Base-by-base conservation (phyloP, 2,797 vertebrate genomes). In the Lindbergichthys nudifrons region DNA sequence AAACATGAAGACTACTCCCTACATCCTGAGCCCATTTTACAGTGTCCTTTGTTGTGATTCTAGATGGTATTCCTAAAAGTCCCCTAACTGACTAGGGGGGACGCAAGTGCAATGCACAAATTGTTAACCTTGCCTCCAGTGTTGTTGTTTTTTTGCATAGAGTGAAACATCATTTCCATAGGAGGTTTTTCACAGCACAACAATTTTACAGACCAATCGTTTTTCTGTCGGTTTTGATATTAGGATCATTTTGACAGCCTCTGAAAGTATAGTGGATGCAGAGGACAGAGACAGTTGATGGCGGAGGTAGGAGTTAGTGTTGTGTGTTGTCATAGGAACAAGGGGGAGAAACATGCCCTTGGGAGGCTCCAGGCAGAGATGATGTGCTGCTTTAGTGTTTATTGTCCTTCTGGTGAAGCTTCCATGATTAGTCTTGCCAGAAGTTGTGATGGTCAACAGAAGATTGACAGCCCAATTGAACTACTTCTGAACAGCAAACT, bases 391-490 rank as follows among this genome's bases (percentile, higher is more conserved):
- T 36, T 36, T 36, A 39, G n/a, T 12, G 30, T 3, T 73, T 21
- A 18, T 18, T 21, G 14, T n/a, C 21, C 12, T 16, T 47, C 51
- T 12, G 30, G 16, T 36, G 51, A 46, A 41, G 26, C 12, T 39
- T 65, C 12, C 41, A 30, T 58, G 43, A 61, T 47, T 47, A 54
- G n/a, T 46, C 69, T 51, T 18, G 13, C 39, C 12, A 60, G 10
- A 56, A 21, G 30, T 13, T 12, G 16, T 45, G 26, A 52, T 50
- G n/a, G 48, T 51, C 12, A 57, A 23, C 51, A 26, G 10, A 53
- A 64, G 16, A 47, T 10, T 12, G 3, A 68, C 15, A 16, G 19
- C 21, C 46, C 7, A 12, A 15, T 69, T 67, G 56, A 11, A 43
- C 1, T 11, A 2, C 3, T 51, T 30, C 47, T 15, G 15, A 41